Conservation (phyloP, 2,888 invertebrate species). For the Nysson spinosus region DNA sequence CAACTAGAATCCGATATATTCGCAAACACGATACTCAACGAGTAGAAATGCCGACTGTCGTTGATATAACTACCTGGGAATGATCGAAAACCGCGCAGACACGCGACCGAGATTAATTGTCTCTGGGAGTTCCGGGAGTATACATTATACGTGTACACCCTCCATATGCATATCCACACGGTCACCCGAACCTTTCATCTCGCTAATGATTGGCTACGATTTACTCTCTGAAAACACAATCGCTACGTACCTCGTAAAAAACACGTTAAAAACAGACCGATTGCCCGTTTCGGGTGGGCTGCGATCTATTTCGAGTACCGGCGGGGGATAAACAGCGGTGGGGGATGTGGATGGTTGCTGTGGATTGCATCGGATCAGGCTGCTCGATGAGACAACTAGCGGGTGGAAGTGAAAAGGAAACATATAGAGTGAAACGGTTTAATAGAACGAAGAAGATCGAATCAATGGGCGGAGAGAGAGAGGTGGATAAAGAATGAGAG, state of each 20-base stretch:
- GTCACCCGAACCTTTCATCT: constrained; percentile 25
- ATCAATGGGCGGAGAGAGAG: not conserved
- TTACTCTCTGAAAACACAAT: constrained; percentile 68
- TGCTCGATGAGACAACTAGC: not conserved
- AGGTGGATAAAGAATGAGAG: not conserved
- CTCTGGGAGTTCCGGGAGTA: constrained; percentile 3
- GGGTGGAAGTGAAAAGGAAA: not conserved
- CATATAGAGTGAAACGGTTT: not conserved
- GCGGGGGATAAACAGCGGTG: constrained; percentile 20
- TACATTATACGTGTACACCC: too few relatives aligned
- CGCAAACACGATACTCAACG: not conserved
- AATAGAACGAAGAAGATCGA: not conserved
- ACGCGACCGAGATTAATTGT: constrained; percentile 16
- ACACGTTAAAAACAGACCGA: constrained; percentile 65
- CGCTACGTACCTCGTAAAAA: constrained; percentile 57
- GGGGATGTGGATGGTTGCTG: constrained; percentile 6
- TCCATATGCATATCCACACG: too few relatives aligned
- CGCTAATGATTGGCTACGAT: constrained; percentile 68
- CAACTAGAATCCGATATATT: too few relatives aligned
- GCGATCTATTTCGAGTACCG: constrained; percentile 20
- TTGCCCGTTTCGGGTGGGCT: constrained; percentile 23
- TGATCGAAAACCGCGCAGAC: constrained; percentile 23
- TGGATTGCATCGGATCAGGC: too few relatives aligned
- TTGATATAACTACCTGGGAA: not conserved
- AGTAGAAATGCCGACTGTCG: not conserved